Conservation (phyloP, 2,797 vertebrate species). For the Molossus alvarezi region DNA sequence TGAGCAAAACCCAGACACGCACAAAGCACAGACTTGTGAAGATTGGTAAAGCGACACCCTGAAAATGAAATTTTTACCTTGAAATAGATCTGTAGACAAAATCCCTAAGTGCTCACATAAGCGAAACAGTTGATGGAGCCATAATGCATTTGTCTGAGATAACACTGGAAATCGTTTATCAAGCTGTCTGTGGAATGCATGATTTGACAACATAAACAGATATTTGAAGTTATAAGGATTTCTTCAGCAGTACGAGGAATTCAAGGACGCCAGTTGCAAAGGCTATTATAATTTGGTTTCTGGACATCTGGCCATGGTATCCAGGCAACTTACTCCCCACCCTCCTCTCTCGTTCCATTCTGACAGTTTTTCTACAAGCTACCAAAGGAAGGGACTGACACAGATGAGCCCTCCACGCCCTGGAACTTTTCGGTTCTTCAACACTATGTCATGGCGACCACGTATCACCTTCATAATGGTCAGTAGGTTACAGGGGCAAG, state of each 20-base stretch:
- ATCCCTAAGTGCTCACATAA: slow-evolving; percentile 23
- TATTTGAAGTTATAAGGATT: slow-evolving; percentile 29
- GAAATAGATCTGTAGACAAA: slow-evolving; percentile 37
- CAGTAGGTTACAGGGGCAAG: not conserved
- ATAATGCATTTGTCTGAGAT: slow-evolving; percentile 5
- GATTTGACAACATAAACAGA: slow-evolving; percentile 48
- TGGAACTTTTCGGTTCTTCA: slow-evolving; percentile 16
- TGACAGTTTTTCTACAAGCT: slow-evolving; percentile 49
- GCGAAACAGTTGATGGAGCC: slow-evolving; percentile 13
- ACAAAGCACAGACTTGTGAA: slow-evolving; percentile 42
- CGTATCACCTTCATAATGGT: not conserved
- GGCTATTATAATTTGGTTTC: slow-evolving; percentile 42
- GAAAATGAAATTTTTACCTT: slow-evolving; percentile 34
- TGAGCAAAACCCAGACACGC: slow-evolving; percentile 35
- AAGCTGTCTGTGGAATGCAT: slow-evolving; percentile 12
- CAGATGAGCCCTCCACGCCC: not conserved
- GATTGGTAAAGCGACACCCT: not conserved
- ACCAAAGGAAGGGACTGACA: not conserved
- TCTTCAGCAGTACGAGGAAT: slow-evolving; percentile 12
- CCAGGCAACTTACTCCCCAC: not conserved
- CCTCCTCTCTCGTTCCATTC: slow-evolving; percentile 30
- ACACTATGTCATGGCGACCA: not conserved
- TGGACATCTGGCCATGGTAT: slow-evolving; percentile 27
- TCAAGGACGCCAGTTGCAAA: slow-evolving; percentile 58
- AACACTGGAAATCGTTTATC: slow-evolving; percentile 38